Conservation (phyloP, 92 coral and sea anemone genomes). For the Phenganax subtilis region DNA sequence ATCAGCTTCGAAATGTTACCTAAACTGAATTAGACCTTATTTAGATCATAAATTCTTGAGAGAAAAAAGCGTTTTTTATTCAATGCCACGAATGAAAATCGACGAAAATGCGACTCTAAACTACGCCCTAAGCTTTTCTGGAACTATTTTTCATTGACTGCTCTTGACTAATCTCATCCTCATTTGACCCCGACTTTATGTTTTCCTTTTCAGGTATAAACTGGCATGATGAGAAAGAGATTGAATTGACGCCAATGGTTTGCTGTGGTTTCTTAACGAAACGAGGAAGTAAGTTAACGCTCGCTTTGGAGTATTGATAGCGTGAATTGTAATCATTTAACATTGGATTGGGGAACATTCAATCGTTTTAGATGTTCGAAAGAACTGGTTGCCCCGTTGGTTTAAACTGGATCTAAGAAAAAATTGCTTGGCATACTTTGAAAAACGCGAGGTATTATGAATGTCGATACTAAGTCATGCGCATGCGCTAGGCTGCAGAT, state of each 20-base stretch:
- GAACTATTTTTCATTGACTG: no score
- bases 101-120: not conserved
- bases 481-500: no score
- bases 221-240: slow-evolving; percentile 53
- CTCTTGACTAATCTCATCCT: not conserved
- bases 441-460: slow-evolving; percentile 73
- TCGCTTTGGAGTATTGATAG: no score
- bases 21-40: no score
- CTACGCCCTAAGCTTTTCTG: not conserved
- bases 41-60: no score
- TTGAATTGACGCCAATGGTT: slow-evolving; percentile 54
- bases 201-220: slow-evolving; percentile 49
- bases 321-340: no score
- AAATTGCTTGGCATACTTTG: slow-evolving; percentile 88
- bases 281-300: slow-evolving; percentile 74
- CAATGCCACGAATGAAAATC: no score
- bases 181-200: no score
- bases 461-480: no score
- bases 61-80: no score
- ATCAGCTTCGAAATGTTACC: no score
- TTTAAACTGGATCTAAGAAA: slow-evolving; percentile 85
- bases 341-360: not conserved
- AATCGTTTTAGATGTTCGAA: slow-evolving; percentile 65
- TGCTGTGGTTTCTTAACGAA: slow-evolving; percentile 92
- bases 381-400: slow-evolving; percentile 93